Conservation (phyloP, 2,797 vertebrate species). For the Clarias platycephalus region DNA sequence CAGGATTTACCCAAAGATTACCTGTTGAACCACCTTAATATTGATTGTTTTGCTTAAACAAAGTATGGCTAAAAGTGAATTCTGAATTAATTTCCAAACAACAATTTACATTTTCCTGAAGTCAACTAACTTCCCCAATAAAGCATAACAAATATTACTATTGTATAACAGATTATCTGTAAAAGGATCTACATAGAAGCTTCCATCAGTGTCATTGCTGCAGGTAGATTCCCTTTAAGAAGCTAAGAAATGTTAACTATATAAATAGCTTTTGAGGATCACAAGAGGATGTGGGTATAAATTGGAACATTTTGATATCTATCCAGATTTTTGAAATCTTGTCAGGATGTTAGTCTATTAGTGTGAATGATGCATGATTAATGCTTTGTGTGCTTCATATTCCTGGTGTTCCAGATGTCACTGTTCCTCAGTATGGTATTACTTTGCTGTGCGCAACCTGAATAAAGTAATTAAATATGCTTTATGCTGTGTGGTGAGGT, state of each 20-base stretch:
- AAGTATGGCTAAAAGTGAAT: neutral
- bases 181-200: neutral
- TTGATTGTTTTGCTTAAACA: neutral
- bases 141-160: neutral
- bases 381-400: neutral
- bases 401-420: constrained; percentile 7
- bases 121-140: neutral
- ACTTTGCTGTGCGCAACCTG: neutral
- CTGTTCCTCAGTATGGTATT: neutral
- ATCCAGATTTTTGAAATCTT: neutral
- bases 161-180: neutral
- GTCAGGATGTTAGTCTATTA: neutral
- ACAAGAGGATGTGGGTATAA: neutral
- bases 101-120: neutral
- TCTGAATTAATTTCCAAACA: neutral
- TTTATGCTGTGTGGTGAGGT: neutral
- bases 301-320: neutral
- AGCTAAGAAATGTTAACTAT: neutral
- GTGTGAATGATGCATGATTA: neutral
- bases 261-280: neutral
- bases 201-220: neutral
- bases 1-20: neutral
- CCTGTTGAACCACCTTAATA: neutral
- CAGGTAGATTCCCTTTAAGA: neutral
- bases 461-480: neutral